Base-by-base conservation (phyloP, 2,888 invertebrate genomes). In the Andrena flavipes region DNA sequence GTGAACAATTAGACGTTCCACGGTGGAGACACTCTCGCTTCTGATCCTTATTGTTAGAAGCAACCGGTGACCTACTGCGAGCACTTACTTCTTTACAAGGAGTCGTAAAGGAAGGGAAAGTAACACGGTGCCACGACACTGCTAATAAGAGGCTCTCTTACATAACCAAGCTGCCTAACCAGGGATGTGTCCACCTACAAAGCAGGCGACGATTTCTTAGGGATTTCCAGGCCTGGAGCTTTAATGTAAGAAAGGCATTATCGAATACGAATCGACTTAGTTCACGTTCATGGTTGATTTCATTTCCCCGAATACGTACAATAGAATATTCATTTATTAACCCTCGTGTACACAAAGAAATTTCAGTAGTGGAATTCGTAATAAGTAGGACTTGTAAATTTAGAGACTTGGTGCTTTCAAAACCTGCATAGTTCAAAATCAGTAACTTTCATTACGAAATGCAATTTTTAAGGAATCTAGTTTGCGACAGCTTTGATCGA, bases 101-200 rank as follows among this genome's bases (percentile, higher is more conserved):
- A 88, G 90, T 92, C 91, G 90, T 91, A 91, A 93, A 93, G 91
- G 92, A 93, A 93, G 92, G 93, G 93, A 93, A 93, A 93, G 93
- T 93, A 89, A 92, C 90, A 88, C 88, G 87, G 80, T 77, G 76
- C 86, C 80, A 76, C 86, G 83, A 85, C 80, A 80, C 84, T 72
- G 82, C 82, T 87, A 88, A 90, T 89, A 87, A 88, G 87, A 88
- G 88, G 90, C 87, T 72, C 87, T 77, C 87, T 93, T 93, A 88
- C 91, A 87, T 92, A 92, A 93, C 85, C 76, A 54, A 42, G 65
- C 72, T 62, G 76, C 62, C 79, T 62, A 78, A 72, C 67, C 83
- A 68, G 79, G 74, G 87, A 87, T 81, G 82, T 84, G 84, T 88
- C 86, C 88, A 82, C 85, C 86, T 88, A 87, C 85, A 76, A 76